phyloP scores from a whole-genome alignment of 2,888 invertebrate species.

The Antheraea assamensis region DNA sequence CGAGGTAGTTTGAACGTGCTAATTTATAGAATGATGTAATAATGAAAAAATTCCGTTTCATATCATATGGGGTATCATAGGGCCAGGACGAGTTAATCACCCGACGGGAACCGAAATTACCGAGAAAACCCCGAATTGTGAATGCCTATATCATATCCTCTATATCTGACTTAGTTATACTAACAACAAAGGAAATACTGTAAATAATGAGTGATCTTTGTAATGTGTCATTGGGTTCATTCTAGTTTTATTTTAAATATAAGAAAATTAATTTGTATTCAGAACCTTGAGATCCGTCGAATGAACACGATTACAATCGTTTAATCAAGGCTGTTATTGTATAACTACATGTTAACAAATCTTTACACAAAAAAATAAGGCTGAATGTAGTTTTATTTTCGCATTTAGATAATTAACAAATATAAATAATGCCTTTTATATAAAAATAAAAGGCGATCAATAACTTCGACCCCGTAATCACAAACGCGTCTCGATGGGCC shows the following conservation, averaged over 20 bases:
- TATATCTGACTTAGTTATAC: too few relatives aligned
- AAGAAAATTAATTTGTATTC: conserved; percentile 11
- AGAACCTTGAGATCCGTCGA: conserved; percentile 16
- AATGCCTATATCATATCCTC: too few relatives aligned
- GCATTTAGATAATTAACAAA: not conserved
- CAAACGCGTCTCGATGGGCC: not conserved
- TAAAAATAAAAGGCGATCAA: not conserved
- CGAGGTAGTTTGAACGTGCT: too few relatives aligned
- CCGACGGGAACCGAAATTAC: too few relatives aligned
- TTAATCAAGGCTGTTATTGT: conserved; percentile 17
- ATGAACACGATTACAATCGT: conserved; percentile 11
- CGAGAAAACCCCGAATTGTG: too few relatives aligned
- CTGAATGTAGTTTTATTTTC: conserved; percentile 14
- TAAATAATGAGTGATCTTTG: too few relatives aligned
- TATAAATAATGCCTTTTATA: not conserved
- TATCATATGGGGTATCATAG: too few relatives aligned
- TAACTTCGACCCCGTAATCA: not conserved
- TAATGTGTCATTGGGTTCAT: not conserved
- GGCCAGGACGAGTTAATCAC: too few relatives aligned
- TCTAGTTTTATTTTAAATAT: conserved; percentile 6
- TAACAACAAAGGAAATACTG: too few relatives aligned
- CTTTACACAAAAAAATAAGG: conserved; percentile 18
- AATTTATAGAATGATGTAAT: too few relatives aligned
- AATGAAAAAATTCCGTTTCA: too few relatives aligned
- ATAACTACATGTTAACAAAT: conserved; percentile 21